These are phyloP conservation scores for Lochmaea capreae DNA, from an alignment of 2,888 invertebrate genomes.

Conservation along the genomic window DNA sequence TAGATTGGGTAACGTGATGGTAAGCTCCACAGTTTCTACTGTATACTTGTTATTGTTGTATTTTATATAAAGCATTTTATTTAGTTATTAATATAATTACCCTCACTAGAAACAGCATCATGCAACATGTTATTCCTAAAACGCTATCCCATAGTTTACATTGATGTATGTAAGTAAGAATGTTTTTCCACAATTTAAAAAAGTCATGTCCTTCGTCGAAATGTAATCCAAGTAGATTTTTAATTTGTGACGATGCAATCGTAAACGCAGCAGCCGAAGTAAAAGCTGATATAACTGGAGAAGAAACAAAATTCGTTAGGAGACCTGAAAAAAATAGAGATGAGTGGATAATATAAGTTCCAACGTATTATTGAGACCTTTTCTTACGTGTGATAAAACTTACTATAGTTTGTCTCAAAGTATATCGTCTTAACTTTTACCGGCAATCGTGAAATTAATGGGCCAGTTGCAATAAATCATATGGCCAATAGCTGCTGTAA, in stretches of 20 bases:
- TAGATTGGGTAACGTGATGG: too few species aligned
- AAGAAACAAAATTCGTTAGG: slow-evolving; percentile 79
- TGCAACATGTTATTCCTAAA: slow-evolving; percentile 73
- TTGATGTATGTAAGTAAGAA: slow-evolving; percentile 69
- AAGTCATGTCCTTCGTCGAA: slow-evolving; percentile 73
- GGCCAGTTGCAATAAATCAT: too few species aligned
- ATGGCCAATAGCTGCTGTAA: too few species aligned
- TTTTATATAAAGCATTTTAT: too few species aligned
- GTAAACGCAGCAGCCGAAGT: slow-evolving; percentile 82
- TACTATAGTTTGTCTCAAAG: too few species aligned
- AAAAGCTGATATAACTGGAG: slow-evolving; percentile 80
- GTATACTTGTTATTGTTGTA: too few species aligned
- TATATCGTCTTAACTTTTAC: too few species aligned
- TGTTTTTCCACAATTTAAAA: slow-evolving; percentile 70
- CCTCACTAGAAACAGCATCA: slow-evolving; percentile 72
- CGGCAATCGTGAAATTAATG: too few species aligned
- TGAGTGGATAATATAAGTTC: slow-evolving; percentile 34
- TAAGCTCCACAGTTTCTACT: too few species aligned
- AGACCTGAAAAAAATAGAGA: slow-evolving; percentile 69
- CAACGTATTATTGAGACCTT: too few species aligned
- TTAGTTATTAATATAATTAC: too few species aligned
- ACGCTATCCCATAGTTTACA: slow-evolving; percentile 72
- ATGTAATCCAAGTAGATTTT: slow-evolving; percentile 73
- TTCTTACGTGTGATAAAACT: too few species aligned
- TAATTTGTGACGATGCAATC: slow-evolving; percentile 81